Evolutionary conservation across 2,888 invertebrate species (phyloP).

Genomic region (Alloscopus bannaensis): DNA sequence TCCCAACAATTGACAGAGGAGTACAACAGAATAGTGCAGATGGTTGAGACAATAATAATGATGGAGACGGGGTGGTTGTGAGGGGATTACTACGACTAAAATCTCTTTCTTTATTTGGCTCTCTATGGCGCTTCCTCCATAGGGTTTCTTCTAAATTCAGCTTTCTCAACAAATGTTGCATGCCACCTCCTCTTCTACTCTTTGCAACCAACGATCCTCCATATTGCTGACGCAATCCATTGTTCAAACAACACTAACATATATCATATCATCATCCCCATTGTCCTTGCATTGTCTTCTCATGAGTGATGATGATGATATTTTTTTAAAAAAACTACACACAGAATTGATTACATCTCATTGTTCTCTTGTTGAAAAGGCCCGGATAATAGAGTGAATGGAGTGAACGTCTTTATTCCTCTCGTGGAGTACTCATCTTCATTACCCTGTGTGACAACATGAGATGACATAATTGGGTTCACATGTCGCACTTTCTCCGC

Average conservation of each 20-base stretch:
- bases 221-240: neutral
- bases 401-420: too few species aligned
- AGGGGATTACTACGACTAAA: constrained; percentile 27
- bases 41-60: neutral
- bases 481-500: too few species aligned
- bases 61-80: constrained; percentile 16
- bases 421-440: constrained; percentile 14
- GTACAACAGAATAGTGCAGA: neutral
- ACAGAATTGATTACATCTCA: constrained; percentile 10
- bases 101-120: constrained; percentile 61
- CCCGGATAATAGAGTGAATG: neutral
- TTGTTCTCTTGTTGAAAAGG: constrained; percentile 6
- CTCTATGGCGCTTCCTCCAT: constrained; percentile 61
- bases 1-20: neutral
- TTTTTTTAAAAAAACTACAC: constrained; percentile 7
- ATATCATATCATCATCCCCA: neutral
- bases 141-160: constrained; percentile 43
- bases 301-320: neutral
- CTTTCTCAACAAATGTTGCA: constrained; percentile 59
- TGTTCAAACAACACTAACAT: too few species aligned
- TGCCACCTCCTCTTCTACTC: neutral
- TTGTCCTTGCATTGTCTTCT: neutral
- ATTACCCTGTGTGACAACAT: too few species aligned
- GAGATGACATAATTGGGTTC: too few species aligned
- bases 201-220: neutral